phyloP scores from a whole-genome alignment of 2,113 vertebrate genomes.

The Leptobrachium leishanense region DNA sequence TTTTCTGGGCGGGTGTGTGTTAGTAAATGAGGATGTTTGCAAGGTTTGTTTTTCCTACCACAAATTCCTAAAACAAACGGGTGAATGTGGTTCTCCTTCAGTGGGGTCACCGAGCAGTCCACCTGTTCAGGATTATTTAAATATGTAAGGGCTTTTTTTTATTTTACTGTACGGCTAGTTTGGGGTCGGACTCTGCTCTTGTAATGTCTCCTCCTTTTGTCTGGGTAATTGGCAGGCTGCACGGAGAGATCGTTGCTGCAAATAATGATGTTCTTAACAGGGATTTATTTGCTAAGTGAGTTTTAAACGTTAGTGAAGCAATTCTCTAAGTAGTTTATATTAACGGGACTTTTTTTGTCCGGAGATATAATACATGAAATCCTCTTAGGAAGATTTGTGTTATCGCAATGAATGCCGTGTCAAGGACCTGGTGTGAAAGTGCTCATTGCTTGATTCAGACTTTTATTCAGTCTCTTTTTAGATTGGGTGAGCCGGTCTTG shows the following conservation, averaged over 20 bases:
- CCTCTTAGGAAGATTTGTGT: conserved; percentile 42
- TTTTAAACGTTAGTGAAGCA: conserved; percentile 15
- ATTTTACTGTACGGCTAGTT: too few species aligned
- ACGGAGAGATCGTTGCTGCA: conserved; percentile 2
- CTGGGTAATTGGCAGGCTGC: not conserved
- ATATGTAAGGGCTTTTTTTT: too few species aligned
- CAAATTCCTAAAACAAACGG: too few species aligned
- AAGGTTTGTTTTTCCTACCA: too few species aligned
- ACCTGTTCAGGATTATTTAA: too few species aligned
- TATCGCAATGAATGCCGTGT: conserved; percentile 6
- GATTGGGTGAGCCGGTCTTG: too few species aligned
- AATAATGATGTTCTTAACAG: not conserved
- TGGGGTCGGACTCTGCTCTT: too few species aligned
- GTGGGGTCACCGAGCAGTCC: too few species aligned
- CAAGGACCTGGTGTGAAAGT: not conserved
- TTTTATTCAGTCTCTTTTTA: not conserved
- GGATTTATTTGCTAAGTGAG: conserved; percentile 28
- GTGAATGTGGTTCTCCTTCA: too few species aligned
- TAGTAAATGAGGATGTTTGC: too few species aligned
- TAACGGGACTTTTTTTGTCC: conserved; percentile 8
- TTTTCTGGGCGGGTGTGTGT: too few species aligned
- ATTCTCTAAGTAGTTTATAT: conserved; percentile 25
- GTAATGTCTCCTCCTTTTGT: too few species aligned
- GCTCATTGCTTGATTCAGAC: not conserved
- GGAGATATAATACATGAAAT: conserved; percentile 31